phyloP scores from a whole-genome alignment of 2,113 vertebrate species.

The Pagrus major region DNA sequence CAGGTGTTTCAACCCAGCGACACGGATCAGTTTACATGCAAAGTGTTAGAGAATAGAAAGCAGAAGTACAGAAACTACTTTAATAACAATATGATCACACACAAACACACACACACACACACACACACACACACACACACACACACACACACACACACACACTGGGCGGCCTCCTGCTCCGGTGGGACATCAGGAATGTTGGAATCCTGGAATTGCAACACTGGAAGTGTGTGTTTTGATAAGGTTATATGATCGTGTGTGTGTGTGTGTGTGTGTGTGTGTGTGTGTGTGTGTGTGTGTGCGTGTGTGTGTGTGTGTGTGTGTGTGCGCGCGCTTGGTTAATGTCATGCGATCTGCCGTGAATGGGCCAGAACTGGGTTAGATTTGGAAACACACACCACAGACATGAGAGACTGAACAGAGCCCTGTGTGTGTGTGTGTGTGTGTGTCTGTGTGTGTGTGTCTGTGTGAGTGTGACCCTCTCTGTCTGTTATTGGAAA shows the following conservation, averaged over 20 bases:
- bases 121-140: neutral
- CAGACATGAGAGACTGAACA: constrained; percentile 60
- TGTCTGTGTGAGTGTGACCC: constrained; percentile 6
- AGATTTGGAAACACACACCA: constrained; percentile 51
- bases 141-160: constrained; percentile 29
- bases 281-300: constrained; percentile 21
- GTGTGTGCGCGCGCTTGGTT: constrained; percentile 39
- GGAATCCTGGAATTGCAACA: constrained; percentile 52
- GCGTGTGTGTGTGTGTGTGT: constrained; percentile 28
- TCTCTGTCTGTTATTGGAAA: constrained; percentile 64
- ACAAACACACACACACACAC: too few species aligned
- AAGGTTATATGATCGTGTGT: constrained; percentile 48
- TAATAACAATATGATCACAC: too few species aligned
- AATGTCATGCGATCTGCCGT: constrained; percentile 52
- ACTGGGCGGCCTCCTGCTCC: constrained; percentile 32
- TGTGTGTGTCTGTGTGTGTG: constrained; percentile 23
- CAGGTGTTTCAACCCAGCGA: too few species aligned
- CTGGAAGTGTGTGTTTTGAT: constrained; percentile 71
- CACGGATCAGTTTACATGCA: too few species aligned
- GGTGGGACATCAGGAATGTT: constrained; percentile 68
- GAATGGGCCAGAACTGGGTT: constrained; percentile 36
- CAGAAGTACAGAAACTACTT: too few species aligned
- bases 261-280: constrained; percentile 23
- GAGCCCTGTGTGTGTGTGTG: constrained; percentile 14
- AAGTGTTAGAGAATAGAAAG: too few species aligned